Conservation (phyloP, 2,113 vertebrate species). For the Rhipidura dahli region DNA sequence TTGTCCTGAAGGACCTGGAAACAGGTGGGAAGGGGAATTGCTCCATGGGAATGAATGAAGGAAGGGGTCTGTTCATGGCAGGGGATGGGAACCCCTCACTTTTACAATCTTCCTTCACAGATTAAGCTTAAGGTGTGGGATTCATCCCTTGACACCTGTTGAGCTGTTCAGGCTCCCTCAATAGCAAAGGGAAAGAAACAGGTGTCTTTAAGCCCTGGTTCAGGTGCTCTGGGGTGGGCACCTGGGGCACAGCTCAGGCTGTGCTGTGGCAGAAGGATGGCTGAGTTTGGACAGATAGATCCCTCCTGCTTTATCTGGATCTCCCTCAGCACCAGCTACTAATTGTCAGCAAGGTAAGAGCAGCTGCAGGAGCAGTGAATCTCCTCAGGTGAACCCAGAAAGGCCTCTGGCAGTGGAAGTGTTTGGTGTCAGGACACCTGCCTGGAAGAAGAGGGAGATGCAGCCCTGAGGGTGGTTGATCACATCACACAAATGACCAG, state of each 20-base stretch:
- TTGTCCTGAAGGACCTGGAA: neutral
- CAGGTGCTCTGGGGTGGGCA: neutral
- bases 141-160: neutral
- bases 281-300: neutral
- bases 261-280: neutral
- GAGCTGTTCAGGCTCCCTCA: neutral
- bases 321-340: neutral
- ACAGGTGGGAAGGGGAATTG: neutral
- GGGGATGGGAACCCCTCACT: neutral
- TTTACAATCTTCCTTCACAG: neutral
- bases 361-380: neutral
- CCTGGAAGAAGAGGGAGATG: neutral
- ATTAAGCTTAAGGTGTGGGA: neutral
- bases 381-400: neutral
- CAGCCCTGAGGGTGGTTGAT: neutral
- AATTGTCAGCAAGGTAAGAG: neutral
- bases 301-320: neutral
- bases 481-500: neutral
- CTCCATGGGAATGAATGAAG: accelerated
- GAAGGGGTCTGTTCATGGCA: neutral
- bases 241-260: neutral
- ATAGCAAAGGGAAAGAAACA: neutral
- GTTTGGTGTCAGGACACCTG: neutral
- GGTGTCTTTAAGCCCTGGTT: neutral
- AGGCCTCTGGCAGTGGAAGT: neutral